phyloP scores from a whole-genome alignment of 2,797 vertebrate genomes.

The Ibycter americanus region DNA sequence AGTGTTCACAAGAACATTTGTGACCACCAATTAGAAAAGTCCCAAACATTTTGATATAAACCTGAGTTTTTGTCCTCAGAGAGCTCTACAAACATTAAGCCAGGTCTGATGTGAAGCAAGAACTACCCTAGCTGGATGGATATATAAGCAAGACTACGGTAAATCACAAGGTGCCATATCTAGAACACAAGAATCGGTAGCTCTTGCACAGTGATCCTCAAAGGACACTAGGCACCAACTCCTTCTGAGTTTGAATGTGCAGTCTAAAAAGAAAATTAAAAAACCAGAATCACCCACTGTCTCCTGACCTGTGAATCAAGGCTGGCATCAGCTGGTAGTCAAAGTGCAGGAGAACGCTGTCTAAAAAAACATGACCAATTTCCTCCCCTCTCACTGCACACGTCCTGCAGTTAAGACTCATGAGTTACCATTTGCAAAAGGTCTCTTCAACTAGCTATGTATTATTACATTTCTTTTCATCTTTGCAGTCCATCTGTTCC shows the following conservation, averaged over 20 bases:
- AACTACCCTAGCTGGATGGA: not conserved
- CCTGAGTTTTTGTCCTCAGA: not conserved
- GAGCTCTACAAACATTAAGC: not conserved
- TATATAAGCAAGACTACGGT: accelerated
- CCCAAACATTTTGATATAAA: not conserved
- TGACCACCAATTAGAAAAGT: not conserved
- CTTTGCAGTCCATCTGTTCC: conserved; percentile 14
- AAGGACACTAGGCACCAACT: not conserved
- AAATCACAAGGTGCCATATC: not conserved
- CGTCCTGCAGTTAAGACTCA: not conserved
- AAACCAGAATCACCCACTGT: not conserved
- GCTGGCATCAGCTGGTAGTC: not conserved
- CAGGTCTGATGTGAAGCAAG: not conserved
- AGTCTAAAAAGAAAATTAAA: not conserved
- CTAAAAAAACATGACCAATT: not conserved
- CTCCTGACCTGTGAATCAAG: not conserved
- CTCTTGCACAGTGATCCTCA: not conserved
- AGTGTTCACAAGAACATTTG: not conserved
- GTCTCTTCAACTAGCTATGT: not conserved
- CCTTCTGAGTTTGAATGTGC: not conserved
- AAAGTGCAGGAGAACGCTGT: not conserved
- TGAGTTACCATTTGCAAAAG: not conserved
- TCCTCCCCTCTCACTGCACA: not conserved
- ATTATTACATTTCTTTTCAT: not conserved
- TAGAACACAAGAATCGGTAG: not conserved